Evolutionary conservation across 2,888 invertebrate genomes (phyloP), one percentile per base, ranked within the genome.

Genomic region (Tipula helvola): DNA sequence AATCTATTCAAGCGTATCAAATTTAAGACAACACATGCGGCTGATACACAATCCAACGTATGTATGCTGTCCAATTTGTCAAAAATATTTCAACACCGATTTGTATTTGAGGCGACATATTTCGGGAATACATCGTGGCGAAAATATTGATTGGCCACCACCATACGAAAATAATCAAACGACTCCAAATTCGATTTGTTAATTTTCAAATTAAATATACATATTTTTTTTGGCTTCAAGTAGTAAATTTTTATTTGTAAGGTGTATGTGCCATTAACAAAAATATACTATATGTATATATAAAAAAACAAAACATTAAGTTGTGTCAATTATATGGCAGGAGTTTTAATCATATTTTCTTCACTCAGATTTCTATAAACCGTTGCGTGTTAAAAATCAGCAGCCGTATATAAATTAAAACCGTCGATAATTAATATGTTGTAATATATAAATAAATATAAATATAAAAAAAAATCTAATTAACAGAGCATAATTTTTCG

Each of bases 1-100:
- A 90, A 93, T 93, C 90, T 94, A 94, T 92, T 94, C 93, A 92
- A 94, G 94, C 91, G 92, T 94, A 89, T 94, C 94, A 89, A 94
- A 94, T 91, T 92, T 94, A 89, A 92, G 94, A 88, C 94, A 94
- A 90, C 94, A 94, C 91, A 93, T 94, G 92, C 93, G 94, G 91
- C 92, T 94, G 89, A 94, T 94, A 90, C 94, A 94, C 91, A 93
- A 93, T 91, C 94, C 94, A 88, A 93, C 93, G 90, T 93, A 93
- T 90, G 93, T 93, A 89, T 92, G 92, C 89, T 94, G 94, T 91
- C 92, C 93, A 88, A 91, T 93, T 88, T 94, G 94, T 91, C 92
- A 92, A 90, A 94, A 94, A 91, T 92, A 93, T 88, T 94, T 94
- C 92, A 94, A 94, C 92, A 93, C 94, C 88, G 93, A 94, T 90